These are phyloP conservation scores for Drosophila anomelani DNA, from an alignment of 2,888 invertebrate genomes.

Conservation along the genomic window DNA sequence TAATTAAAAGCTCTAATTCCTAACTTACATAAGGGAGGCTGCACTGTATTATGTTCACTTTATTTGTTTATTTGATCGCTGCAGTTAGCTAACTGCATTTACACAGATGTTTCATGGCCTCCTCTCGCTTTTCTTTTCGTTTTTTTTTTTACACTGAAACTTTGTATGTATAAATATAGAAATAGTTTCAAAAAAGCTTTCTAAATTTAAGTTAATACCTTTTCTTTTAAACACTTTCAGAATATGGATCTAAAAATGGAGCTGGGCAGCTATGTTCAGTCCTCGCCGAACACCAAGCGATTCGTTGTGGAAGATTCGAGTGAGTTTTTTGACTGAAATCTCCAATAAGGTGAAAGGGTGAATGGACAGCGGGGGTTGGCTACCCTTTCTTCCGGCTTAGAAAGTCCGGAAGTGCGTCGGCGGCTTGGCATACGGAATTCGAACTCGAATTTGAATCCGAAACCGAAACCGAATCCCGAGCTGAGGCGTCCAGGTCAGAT, in stretches of 20 bases:
- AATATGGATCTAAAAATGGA: slow-evolving; percentile 54
- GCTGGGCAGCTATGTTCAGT: slow-evolving; percentile 64
- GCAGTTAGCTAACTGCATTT: slow-evolving; percentile 51
- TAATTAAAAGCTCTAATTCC: too few relatives aligned
- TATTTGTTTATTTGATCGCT: slow-evolving; percentile 20
- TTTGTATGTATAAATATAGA: not conserved
- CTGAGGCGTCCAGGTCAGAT: slow-evolving; percentile 4
- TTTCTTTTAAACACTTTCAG: slow-evolving; percentile 5
- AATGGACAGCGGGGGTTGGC: not conserved
- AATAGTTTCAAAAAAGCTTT: too few relatives aligned
- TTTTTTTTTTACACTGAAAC: not conserved
- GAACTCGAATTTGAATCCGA: not conserved
- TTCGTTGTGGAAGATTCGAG: slow-evolving; percentile 82
- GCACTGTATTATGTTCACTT: slow-evolving; percentile 22
- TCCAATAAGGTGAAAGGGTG: not conserved
- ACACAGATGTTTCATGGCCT: slow-evolving; percentile 57
- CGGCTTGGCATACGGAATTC: slow-evolving; percentile 10
- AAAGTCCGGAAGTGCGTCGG: slow-evolving; percentile 66
- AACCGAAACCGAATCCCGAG: not conserved
- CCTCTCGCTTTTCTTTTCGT: slow-evolving; percentile 18
- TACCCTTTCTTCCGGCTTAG: slow-evolving; percentile 49
- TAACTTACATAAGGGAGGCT: not conserved
- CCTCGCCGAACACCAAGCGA: slow-evolving; percentile 74
- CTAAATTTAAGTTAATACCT: too few relatives aligned
- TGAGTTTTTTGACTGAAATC: slow-evolving; percentile 59